Evolutionary conservation across 1,140 invertebrate genomes (phyloP).

Genomic region (Trichogramma pretiosum): DNA sequence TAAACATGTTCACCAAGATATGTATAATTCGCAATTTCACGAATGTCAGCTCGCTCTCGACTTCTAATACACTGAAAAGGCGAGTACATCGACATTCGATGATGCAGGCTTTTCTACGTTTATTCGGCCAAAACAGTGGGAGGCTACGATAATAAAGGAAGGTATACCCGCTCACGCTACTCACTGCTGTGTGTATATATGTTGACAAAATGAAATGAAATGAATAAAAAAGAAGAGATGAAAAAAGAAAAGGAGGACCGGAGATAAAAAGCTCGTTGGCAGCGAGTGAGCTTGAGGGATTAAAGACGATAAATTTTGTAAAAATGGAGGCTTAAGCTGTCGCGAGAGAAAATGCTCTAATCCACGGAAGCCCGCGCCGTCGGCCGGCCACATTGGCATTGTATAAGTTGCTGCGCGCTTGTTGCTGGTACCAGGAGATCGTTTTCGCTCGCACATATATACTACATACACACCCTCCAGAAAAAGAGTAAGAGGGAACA

Average conservation of each 20-base stretch:
- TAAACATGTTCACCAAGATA: too few species aligned
- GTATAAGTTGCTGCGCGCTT: neutral
- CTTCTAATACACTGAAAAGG: too few species aligned
- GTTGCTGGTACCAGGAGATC: neutral
- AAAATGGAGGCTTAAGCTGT: constrained; percentile 47
- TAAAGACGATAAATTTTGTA: constrained; percentile 48
- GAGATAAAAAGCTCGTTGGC: constrained; percentile 22
- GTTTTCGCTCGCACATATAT: constrained; percentile 23
- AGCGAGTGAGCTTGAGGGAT: constrained; percentile 37
- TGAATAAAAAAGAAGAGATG: constrained; percentile 17
- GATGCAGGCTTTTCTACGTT: too few species aligned
- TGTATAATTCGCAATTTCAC: too few species aligned
- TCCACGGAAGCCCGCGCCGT: constrained; percentile 30
- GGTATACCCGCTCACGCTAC: too few species aligned
- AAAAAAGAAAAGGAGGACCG: constrained; percentile 10
- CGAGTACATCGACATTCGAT: too few species aligned
- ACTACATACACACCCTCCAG: too few species aligned
- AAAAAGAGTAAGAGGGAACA: constrained; percentile 3
- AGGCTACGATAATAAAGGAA: too few species aligned
- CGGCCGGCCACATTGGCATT: constrained; percentile 8
- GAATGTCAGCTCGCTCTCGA: too few species aligned
- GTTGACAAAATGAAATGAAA: too few species aligned
- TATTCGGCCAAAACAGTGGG: too few species aligned
- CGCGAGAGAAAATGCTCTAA: constrained; percentile 43
- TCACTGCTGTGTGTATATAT: too few species aligned